Conservation (phyloP, 2,888 invertebrate genomes). For the Globia sparganii region DNA sequence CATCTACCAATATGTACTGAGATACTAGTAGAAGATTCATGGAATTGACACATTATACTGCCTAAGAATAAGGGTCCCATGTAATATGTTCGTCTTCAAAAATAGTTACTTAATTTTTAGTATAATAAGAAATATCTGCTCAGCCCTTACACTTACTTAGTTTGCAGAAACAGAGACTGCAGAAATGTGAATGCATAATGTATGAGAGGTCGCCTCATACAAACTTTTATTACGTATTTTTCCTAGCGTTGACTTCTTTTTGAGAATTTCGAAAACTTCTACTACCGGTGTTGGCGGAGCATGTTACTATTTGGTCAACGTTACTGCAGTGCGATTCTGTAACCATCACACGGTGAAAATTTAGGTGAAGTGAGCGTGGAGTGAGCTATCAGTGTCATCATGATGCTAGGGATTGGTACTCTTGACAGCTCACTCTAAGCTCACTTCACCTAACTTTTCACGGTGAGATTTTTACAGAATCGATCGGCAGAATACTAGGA, state of each 20-base stretch:
- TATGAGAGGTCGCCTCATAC: slow-evolving; percentile 10
- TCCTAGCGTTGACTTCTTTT: neutral
- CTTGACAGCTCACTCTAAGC: too few relatives aligned
- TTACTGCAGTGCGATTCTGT: too few relatives aligned
- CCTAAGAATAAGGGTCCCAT: neutral
- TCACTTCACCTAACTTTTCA: too few relatives aligned
- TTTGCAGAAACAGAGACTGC: slow-evolving; percentile 5
- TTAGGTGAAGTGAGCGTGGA: too few relatives aligned
- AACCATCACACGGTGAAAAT: too few relatives aligned
- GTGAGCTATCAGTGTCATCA: too few relatives aligned
- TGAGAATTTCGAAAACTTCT: slow-evolving; percentile 2
- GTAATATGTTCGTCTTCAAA: too few relatives aligned
- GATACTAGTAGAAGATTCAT: neutral
- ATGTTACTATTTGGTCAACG: neutral
- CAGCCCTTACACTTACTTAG: too few relatives aligned
- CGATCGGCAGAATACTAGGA: too few relatives aligned
- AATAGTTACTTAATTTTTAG: neutral
- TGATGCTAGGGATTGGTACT: too few relatives aligned
- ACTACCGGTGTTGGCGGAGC: too few relatives aligned
- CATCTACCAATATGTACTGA: neutral
- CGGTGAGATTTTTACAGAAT: too few relatives aligned
- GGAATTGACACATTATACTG: neutral
- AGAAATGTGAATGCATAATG: slow-evolving; percentile 35
- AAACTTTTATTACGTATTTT: slow-evolving; percentile 39
- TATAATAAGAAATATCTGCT: neutral